These are phyloP conservation scores for Chromobotia macracanthus DNA, from an alignment of 2,797 vertebrate species.

Conservation along the genomic window DNA sequence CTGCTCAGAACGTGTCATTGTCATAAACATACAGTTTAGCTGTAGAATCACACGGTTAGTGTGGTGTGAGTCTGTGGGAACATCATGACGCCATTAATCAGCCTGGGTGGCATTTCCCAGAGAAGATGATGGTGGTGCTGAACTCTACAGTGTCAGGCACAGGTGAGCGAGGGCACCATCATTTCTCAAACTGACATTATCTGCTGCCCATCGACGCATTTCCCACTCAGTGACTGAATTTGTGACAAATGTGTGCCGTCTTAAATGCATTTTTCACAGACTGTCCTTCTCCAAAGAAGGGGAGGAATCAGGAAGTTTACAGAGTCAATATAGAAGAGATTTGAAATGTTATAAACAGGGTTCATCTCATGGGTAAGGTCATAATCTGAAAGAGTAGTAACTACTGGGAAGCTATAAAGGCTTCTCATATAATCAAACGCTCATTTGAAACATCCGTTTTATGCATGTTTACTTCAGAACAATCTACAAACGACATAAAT, in stretches of 20 bases:
- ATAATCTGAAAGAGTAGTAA: neutral
- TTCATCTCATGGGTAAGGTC: neutral
- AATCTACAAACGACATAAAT: conserved; percentile 12
- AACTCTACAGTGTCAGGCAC: conserved; percentile 15
- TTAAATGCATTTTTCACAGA: conserved; percentile 51
- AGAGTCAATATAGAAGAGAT: conserved; percentile 29
- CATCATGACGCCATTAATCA: conserved; percentile 64
- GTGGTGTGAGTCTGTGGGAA: conserved; percentile 55
- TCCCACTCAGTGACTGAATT: conserved; percentile 51
- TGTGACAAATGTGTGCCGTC: conserved; percentile 43
- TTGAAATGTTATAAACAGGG: neutral
- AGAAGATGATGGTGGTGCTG: conserved; percentile 21
- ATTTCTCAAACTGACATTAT: conserved; percentile 60
- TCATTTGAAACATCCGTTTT: neutral
- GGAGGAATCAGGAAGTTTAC: conserved; percentile 35
- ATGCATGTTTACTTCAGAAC: neutral
- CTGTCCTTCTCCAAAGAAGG: conserved; percentile 4
- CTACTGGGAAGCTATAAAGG: neutral
- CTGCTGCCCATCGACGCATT: conserved; percentile 41
- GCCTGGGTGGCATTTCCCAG: conserved; percentile 56
- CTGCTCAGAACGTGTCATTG: neutral
- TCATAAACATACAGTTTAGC: conserved; percentile 51
- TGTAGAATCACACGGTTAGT: conserved; percentile 52
- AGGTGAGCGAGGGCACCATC: conserved; percentile 43
- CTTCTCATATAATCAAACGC: neutral